Conservation (phyloP, 2,113 vertebrate genomes). For the Aix galericulata region DNA sequence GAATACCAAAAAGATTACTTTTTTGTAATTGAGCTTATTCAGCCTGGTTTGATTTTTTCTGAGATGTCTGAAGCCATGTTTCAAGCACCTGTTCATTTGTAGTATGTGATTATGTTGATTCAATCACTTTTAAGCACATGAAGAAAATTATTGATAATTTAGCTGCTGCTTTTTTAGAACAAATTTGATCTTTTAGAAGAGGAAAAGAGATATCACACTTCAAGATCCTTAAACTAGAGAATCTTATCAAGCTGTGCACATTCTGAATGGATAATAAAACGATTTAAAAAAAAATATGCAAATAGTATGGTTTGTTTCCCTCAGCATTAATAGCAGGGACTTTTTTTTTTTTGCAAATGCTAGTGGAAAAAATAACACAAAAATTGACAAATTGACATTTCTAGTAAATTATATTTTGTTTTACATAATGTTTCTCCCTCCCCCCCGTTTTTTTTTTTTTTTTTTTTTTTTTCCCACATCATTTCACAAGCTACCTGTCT, state of each 20-base stretch:
- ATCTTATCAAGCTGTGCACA: neutral
- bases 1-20: neutral
- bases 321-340: neutral
- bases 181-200: neutral
- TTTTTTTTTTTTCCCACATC: neutral
- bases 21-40: neutral
- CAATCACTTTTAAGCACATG: neutral
- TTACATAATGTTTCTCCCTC: neutral
- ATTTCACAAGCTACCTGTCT: neutral
- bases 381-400: neutral
- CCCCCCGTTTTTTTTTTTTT: neutral
- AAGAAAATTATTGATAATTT: constrained; percentile 50
- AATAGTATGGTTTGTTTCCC: neutral
- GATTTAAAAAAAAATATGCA: neutral
- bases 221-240: neutral
- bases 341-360: neutral
- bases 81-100: constrained; percentile 33
- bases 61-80: neutral
- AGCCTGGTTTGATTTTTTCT: neutral
- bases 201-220: neutral
- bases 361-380: neutral
- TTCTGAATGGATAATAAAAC: neutral
- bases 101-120: constrained; percentile 21
- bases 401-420: neutral
- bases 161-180: constrained; percentile 28